Evolutionary conservation across 1,140 invertebrate species (phyloP).

Genomic region (Andrena cerasifolii): DNA sequence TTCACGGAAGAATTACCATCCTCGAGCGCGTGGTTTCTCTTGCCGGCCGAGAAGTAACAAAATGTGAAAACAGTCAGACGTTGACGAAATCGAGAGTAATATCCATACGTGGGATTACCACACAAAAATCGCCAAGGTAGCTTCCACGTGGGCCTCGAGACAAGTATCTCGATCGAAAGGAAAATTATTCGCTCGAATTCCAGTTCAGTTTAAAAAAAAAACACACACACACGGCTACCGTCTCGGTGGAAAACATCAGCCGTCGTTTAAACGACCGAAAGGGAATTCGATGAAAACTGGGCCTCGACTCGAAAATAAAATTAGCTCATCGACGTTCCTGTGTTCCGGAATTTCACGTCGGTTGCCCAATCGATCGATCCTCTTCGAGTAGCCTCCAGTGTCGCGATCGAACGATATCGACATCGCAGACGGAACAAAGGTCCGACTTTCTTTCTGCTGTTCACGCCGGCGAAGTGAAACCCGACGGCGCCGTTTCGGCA

Average conservation of each 20-base stretch:
- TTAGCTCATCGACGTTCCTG: not conserved
- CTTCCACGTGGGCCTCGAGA: not conserved
- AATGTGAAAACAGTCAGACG: not conserved
- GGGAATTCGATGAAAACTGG: not conserved
- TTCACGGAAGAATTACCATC: not conserved
- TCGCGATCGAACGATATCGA: not conserved
- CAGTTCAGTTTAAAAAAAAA: no score
- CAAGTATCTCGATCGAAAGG: not conserved
- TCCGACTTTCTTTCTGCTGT: slow-evolving; percentile 44
- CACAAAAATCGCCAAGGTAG: not conserved
- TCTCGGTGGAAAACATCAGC: not conserved
- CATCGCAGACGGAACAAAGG: slow-evolving; percentile 2
- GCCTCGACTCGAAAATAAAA: not conserved
- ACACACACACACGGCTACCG: not conserved
- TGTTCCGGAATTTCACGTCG: not conserved
- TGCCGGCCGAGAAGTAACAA: not conserved
- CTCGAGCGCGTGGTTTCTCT: not conserved
- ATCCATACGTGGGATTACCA: not conserved
- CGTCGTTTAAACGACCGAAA: not conserved
- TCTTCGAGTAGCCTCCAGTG: not conserved
- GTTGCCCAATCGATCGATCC: not conserved
- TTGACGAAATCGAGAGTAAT: not conserved
- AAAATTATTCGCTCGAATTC: not conserved
- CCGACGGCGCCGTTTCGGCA: not conserved
- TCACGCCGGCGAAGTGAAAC: not conserved